Conservation (phyloP, 2,797 vertebrate species). For the Zalophus californianus region DNA sequence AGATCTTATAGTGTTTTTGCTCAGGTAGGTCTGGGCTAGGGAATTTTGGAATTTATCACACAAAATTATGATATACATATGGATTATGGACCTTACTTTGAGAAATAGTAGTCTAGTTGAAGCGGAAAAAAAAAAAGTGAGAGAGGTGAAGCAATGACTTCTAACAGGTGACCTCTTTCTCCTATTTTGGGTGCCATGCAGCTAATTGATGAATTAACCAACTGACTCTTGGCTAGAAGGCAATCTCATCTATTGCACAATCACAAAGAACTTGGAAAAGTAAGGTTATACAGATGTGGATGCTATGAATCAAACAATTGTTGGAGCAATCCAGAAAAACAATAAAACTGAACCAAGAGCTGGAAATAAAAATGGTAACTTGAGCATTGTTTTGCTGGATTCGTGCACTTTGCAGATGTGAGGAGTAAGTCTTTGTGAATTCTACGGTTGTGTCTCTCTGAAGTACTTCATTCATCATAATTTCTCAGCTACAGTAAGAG, state of each 20-base stretch:
- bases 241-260: not conserved
- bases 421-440: not conserved
- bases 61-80: not conserved
- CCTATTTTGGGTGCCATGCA: not conserved
- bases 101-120: not conserved
- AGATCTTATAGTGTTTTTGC: not conserved
- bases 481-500: not conserved
- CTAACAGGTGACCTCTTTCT: not conserved
- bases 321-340: not conserved
- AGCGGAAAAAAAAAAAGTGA: not conserved
- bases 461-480: not conserved
- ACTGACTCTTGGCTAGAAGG: not conserved
- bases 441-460: not conserved
- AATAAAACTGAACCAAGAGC: not conserved
- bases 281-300: not conserved
- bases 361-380: not conserved
- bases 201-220: not conserved
- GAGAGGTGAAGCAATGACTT: not conserved
- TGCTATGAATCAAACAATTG: not conserved
- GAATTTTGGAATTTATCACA: not conserved
- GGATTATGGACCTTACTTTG: not conserved
- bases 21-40: not conserved
- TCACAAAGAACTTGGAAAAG: not conserved
- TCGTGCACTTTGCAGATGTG: not conserved
- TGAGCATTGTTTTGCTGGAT: not conserved